Conservation (phyloP, 2,797 vertebrate genomes). For the Numenius phaeopus region DNA sequence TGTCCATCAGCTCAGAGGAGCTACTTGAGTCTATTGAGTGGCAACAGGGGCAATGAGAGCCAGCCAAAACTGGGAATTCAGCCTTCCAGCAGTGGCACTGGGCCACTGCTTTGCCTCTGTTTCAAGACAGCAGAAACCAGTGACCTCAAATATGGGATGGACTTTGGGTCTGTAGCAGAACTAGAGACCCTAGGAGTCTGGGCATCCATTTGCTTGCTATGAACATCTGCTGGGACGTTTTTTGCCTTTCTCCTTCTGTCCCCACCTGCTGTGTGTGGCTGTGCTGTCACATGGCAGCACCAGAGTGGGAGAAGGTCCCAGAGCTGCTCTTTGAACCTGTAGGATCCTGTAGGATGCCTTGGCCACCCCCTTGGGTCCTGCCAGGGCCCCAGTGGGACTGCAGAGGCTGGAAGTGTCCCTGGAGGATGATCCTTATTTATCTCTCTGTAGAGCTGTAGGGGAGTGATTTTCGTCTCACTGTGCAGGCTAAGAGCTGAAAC, state of each 20-base stretch:
- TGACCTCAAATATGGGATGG: not conserved
- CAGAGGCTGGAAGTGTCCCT: not conserved
- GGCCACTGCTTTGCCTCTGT: not conserved
- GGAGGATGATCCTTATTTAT: not conserved
- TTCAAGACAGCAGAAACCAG: not conserved
- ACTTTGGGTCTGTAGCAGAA: not conserved
- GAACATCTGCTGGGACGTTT: not conserved
- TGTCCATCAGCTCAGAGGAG: not conserved
- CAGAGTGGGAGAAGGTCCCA: not conserved
- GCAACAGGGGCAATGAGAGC: not conserved
- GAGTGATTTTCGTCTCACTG: not conserved
- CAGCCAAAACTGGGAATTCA: not conserved
- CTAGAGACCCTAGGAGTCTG: not conserved
- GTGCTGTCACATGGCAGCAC: not conserved
- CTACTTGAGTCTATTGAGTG: not conserved
- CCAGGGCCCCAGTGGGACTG: not conserved
- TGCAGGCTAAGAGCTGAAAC: not conserved
- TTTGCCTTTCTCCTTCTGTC: not conserved
- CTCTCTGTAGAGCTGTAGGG: not conserved
- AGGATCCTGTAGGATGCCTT: not conserved
- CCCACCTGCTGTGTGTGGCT: fast-evolving
- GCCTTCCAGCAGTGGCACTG: not conserved
- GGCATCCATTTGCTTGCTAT: not conserved
- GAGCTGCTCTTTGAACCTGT: not conserved
- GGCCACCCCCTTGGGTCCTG: not conserved